Evolutionary conservation across 2,797 vertebrate species (phyloP), one percentile per base, ranked within the genome.

Genomic region (Staurois parvus): DNA sequence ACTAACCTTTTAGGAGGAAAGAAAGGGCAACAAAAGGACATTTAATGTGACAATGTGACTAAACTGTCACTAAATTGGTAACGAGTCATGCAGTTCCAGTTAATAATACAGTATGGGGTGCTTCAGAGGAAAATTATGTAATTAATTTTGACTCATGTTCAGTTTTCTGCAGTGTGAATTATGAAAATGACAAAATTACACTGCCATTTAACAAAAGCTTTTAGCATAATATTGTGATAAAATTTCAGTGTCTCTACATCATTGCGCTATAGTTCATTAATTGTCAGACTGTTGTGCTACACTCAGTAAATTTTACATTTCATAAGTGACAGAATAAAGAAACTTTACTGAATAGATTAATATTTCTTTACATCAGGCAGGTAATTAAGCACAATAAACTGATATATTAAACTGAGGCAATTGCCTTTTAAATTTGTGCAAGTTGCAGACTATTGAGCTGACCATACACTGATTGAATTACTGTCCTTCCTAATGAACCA

Each of bases 121-220:
- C 40, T 45, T 67, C 84, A 81, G 17, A 81, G 32, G 67, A 68
- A 59, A 48, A 76, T 28, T 40, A 67, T 75, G 34, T 64, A 48
- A 81, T 82, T 79, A 88, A 88, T 83, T 82, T 37, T 72, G 72
- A 72, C 28, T 87, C 87, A 77, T 81, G n/a, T 66, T 86, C 66
- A 77, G 64, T 78, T 80, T 70, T 78, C 66, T 74, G 83, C 37
- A 67, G 42, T 42, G 72, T 30, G 76, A 83, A 83, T 74, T 87
- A 83, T 79, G 40, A 79, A 83, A 83, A 87, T 83, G 78, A 68
- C 84, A 83, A 83, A 87, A 87, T 87, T 78, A 32, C 68, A 56
- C 69, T 87, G 85, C 69, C 85, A 83, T 87, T 83, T 87, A 87
- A 79, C 69, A 79, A 87, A 83, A 77, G 74, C 85, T 77, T 85